Evolutionary conservation across 2,888 invertebrate genomes (phyloP).

Genomic region (Brenthis ino): DNA sequence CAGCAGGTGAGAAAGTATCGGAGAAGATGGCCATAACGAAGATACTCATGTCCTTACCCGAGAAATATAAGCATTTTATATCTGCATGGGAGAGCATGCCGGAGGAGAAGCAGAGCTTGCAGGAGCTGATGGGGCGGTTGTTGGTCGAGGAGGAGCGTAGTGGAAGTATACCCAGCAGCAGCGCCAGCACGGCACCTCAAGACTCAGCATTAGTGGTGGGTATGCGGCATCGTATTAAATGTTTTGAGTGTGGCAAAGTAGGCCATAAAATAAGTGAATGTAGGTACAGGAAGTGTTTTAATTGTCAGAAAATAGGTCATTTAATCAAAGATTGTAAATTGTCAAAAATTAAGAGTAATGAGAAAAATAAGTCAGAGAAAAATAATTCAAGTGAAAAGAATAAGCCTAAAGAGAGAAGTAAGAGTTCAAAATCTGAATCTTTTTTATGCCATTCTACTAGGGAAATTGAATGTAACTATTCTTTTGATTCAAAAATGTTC

Average conservation of each 20-base stretch:
- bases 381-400: slow-evolving; percentile 11
- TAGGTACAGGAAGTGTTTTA: slow-evolving; percentile 9
- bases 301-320: slow-evolving; percentile 7
- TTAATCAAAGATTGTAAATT: slow-evolving; percentile 5
- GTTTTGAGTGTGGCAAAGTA: slow-evolving; percentile 22
- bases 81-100: slow-evolving; percentile 47
- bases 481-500: neutral
- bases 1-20: neutral
- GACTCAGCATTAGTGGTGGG: slow-evolving; percentile 10
- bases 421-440: slow-evolving; percentile 1
- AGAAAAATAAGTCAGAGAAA: slow-evolving; percentile 3
- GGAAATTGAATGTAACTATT: slow-evolving; percentile 7
- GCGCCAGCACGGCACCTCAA: neutral
- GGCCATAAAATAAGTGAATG: slow-evolving; percentile 27
- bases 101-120: slow-evolving; percentile 37
- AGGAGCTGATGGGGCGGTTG: slow-evolving; percentile 40
- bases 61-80: slow-evolving; percentile 50
- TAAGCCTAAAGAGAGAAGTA: neutral
- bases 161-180: slow-evolving; percentile 1
- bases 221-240: slow-evolving; percentile 9
- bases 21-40: slow-evolving; percentile 47
- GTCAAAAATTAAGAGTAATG: neutral
- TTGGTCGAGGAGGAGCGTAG: slow-evolving; percentile 41
- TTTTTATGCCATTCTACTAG: slow-evolving; percentile 1
- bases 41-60: slow-evolving; percentile 47